Evolutionary conservation across 2,113 vertebrate species (phyloP).

Genomic region (Percina caprodes): DNA sequence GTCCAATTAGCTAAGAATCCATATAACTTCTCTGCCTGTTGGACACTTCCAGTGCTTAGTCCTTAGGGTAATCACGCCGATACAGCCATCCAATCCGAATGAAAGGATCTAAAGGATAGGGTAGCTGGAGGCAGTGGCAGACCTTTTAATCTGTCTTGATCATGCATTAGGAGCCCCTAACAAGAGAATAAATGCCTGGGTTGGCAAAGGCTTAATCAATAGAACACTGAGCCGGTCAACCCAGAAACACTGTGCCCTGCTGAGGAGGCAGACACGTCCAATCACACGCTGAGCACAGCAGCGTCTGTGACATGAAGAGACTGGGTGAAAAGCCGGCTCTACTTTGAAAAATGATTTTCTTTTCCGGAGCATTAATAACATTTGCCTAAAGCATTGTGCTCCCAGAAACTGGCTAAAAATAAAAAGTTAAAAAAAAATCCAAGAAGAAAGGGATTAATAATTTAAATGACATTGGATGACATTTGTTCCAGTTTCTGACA

Average conservation of each 20-base stretch:
- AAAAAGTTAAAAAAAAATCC: neutral
- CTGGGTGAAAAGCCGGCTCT: slow-evolving; percentile 3
- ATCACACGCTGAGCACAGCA: slow-evolving; percentile 18
- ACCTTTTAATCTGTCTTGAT: slow-evolving; percentile 82
- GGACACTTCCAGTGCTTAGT: slow-evolving; percentile 22
- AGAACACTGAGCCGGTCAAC: slow-evolving; percentile 64
- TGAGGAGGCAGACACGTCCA: slow-evolving; percentile 37
- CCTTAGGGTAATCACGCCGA: slow-evolving; percentile 67
- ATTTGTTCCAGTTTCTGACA: slow-evolving; percentile 7
- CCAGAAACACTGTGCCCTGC: slow-evolving; percentile 52
- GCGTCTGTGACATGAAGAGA: slow-evolving; percentile 14
- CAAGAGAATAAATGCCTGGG: slow-evolving; percentile 79
- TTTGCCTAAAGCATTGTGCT: slow-evolving; percentile 2
- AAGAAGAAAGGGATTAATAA: slow-evolving; percentile 1
- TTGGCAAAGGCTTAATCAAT: slow-evolving; percentile 82
- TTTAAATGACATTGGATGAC: neutral
- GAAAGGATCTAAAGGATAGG: slow-evolving; percentile 72
- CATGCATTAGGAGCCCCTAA: slow-evolving; percentile 80
- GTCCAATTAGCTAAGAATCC: slow-evolving; percentile 14
- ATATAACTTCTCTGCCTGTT: slow-evolving; percentile 2
- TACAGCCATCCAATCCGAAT: slow-evolving; percentile 70
- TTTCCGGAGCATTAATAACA: neutral
- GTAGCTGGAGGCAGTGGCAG: slow-evolving; percentile 64
- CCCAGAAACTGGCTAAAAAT: slow-evolving; percentile 4
- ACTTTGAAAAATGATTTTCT: slow-evolving; percentile 12